Percentiles rank a stretch among this genome's conserved stretches.
phyloP scores from a whole-genome alignment of 2,113 vertebrate genomes.

The Cyanoramphus novaezelandiae region DNA sequence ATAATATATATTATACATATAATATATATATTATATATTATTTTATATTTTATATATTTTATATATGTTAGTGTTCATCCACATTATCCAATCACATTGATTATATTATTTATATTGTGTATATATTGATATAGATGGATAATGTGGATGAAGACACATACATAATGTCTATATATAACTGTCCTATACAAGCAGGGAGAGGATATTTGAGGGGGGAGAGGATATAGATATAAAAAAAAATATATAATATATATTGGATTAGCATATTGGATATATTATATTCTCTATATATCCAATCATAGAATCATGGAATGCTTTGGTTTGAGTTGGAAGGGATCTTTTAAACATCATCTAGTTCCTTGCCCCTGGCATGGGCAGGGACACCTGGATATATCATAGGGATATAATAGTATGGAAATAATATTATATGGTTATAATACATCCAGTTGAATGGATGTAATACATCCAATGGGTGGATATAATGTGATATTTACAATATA shows the following conservation, averaged over 20 bases:
- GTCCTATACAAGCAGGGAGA: background rate
- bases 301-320: background rate
- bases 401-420: background rate
- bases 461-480: background rate
- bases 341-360: background rate
- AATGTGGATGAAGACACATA: background rate
- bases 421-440: background rate
- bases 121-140: background rate
- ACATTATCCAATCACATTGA: background rate
- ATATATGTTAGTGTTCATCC: too few relatives aligned
- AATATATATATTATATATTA: too few relatives aligned
- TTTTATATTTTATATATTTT: too few relatives aligned
- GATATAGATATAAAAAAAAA: fast-evolving
- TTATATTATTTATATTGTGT: background rate
- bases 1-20: too few relatives aligned
- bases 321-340: background rate
- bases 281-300: background rate
- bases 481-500: background rate
- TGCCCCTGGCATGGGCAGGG: background rate
- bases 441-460: background rate
- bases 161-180: background rate
- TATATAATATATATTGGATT: background rate
- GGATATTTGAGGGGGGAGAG: background rate
- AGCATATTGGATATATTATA: background rate
- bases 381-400: background rate